Evolutionary conservation across 1,140 invertebrate species (phyloP), one percentile per base, ranked within the genome.

Genomic region (Bombus sibiricus): DNA sequence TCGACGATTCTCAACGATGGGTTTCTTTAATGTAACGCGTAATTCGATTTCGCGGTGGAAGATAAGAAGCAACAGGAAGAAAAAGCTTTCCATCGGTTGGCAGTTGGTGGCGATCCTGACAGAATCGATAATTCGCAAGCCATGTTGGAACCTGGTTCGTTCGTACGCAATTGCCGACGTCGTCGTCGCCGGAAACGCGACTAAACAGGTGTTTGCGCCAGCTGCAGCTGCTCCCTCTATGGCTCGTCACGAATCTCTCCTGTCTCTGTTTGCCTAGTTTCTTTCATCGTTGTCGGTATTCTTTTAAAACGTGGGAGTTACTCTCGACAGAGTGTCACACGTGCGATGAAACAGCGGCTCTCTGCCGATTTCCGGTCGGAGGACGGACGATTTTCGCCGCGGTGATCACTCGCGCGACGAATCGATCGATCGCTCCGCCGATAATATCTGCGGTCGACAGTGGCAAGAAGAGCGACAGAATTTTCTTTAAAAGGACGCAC

Each of bases 151-250:
- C n/a, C n/a, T 66, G 41, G 25, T 75, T 18, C 22, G 37, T 83
- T 32, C 32, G 32, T 47, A 68, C 76, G 37, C 76, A 59, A 77
- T 72, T 28, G 0, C 57, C 57, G 34, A 59, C 22, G 34, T 32
- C n/a, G 62, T 53, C n/a, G 57, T 59, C 66, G 76, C 88, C 89
- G 89, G 89, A 90, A 90, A 87, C 69, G 77, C 69, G 76, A 53
- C 81, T 87, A 89, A 91, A 91, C 90, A 91, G 89, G 87, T 91
- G 90, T 89, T 88, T 37, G 71, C 81, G 74, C 66, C 82, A 88
- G 83, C 66, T 87, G 88, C 88, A 82, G 79, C 78, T 81, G 82
- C 79, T 69, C 73, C 43, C 73, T 79, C 62, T 75, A 10, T 53
- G 71, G 39, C 43, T 84, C 86, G 77, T 81, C 59, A 81, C 85